Conservation (phyloP, 2,113 vertebrate genomes). For the Glaucomys volans region DNA sequence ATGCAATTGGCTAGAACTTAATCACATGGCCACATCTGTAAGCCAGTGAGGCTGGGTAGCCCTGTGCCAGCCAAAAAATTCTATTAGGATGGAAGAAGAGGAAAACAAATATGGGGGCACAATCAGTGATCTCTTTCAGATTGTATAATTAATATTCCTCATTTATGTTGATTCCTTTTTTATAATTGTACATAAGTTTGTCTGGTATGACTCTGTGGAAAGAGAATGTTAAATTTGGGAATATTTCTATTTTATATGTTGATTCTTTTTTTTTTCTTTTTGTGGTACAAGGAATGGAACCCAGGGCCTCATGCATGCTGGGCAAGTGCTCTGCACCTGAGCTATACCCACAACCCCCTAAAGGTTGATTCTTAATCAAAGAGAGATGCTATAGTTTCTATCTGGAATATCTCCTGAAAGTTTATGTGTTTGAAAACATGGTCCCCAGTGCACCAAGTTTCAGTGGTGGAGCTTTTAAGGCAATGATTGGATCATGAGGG, state of each 20-base stretch:
- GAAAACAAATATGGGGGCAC: not conserved
- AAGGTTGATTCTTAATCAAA: not conserved
- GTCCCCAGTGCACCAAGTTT: not conserved
- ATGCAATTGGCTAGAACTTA: not conserved
- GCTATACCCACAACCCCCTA: not conserved
- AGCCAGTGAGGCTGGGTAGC: not conserved
- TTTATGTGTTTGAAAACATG: not conserved
- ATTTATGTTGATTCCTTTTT: not conserved
- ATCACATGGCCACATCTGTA: not conserved
- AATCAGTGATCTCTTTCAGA: not conserved
- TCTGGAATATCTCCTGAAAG: not conserved
- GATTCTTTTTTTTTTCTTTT: not conserved
- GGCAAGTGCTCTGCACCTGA: not conserved
- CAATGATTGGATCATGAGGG: not conserved
- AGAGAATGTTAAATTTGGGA: not conserved
- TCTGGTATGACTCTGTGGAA: not conserved
- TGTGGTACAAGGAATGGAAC: not conserved
- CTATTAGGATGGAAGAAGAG: not conserved
- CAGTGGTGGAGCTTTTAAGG: not conserved
- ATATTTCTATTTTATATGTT: not conserved
- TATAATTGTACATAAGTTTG: not conserved
- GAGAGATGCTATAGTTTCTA: not conserved
- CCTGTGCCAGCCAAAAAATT: not conserved
- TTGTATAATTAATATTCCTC: not conserved
- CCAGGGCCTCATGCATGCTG: not conserved